phyloP scores from a whole-genome alignment of 2,888 invertebrate species.

The Calliopum simillimum region DNA sequence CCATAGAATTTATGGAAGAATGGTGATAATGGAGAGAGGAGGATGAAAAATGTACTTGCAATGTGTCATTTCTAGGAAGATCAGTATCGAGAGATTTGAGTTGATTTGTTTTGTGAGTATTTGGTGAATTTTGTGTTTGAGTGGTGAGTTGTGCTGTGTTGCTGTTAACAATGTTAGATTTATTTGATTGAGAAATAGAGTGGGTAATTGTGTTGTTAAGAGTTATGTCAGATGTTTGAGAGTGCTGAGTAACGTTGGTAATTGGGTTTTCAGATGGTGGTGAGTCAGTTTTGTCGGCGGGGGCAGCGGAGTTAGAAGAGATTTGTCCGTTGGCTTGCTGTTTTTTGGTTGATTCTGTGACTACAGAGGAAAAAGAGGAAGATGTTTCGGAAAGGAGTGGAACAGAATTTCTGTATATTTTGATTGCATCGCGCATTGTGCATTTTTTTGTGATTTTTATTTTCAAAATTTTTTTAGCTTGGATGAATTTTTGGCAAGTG shows the following conservation, averaged over 20 bases:
- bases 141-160: neutral
- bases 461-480: slow-evolving; percentile 6
- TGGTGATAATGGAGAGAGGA: neutral
- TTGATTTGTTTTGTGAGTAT: neutral
- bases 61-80: neutral
- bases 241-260: neutral
- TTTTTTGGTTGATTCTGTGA: neutral
- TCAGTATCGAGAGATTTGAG: neutral
- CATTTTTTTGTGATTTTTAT: neutral
- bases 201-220: neutral
- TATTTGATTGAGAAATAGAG: neutral
- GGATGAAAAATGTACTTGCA: neutral
- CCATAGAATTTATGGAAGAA: neutral
- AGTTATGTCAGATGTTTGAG: neutral
- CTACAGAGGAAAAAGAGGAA: neutral
- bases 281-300: neutral
- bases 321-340: neutral
- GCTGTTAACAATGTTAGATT: no score
- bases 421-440: neutral
- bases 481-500: neutral
- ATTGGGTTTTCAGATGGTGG: neutral
- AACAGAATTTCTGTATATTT: neutral
- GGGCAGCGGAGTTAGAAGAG: neutral
- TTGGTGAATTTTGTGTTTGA: neutral
- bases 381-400: neutral